Evolutionary conservation across 2,797 vertebrate genomes (phyloP).

Genomic region (Mormyrus proboscirostris): DNA sequence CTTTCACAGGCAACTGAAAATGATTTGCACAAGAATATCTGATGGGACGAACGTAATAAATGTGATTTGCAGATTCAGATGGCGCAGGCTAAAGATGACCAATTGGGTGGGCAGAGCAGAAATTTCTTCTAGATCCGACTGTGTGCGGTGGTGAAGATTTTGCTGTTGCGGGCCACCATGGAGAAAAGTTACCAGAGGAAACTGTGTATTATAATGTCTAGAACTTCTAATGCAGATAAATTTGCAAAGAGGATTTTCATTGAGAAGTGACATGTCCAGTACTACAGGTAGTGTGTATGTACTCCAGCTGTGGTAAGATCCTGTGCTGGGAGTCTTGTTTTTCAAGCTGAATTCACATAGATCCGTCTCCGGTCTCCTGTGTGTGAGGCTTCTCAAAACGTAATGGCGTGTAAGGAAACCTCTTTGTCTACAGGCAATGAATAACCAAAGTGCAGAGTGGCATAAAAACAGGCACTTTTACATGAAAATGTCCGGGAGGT

Average conservation of each 20-base stretch:
- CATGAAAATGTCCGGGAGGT: slow-evolving; percentile 27
- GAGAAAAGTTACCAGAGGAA: not conserved
- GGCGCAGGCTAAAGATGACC: not conserved
- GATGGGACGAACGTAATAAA: not conserved
- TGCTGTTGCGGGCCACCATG: not conserved
- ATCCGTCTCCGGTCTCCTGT: slow-evolving; percentile 30
- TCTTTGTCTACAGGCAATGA: slow-evolving; percentile 46
- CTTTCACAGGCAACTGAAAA: not conserved
- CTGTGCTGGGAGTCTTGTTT: not conserved
- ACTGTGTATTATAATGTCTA: not conserved
- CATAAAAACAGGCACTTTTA: slow-evolving; percentile 50
- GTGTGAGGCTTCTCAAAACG: slow-evolving; percentile 31
- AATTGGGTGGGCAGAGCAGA: not conserved
- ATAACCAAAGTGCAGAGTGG: slow-evolving; percentile 45
- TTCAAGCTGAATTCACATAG: not conserved
- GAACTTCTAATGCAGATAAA: not conserved
- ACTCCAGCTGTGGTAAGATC: not conserved
- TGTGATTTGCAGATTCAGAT: not conserved
- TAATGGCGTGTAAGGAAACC: slow-evolving; percentile 50
- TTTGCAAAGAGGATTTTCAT: not conserved
- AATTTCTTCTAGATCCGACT: not conserved
- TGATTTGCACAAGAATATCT: not conserved
- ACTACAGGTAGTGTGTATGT: not conserved
- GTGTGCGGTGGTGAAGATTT: not conserved
- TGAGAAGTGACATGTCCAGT: not conserved